Evolutionary conservation across 2,113 vertebrate genomes (phyloP), one percentile per base, ranked within the genome.

Genomic region (Collichthys lucidus): DNA sequence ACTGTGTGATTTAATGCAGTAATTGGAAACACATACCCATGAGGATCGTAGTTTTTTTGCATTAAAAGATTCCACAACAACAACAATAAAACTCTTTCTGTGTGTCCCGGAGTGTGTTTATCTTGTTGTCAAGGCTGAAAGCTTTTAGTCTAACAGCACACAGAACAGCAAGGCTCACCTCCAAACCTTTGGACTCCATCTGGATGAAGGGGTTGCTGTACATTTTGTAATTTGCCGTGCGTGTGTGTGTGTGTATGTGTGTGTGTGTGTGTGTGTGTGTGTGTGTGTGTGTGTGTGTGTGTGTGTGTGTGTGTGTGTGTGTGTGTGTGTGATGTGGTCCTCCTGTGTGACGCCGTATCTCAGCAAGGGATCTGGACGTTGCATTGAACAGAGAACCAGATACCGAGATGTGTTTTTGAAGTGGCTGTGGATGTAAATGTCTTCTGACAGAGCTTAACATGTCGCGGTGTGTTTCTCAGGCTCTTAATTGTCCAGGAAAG

Each of bases 1-100:
- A 42, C 31, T 63, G 67, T 44, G 14, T 60, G 61, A 73, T 63
- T 82, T 72, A 50, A 74, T 66, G 59, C 63, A 70, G 42, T 84
- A 78, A 77, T 76, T 77, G 4, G 26, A 86, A 90, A 74, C 61
- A 74, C 61, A 79, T 31, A 77, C 82, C 62, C 59, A 66, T 26
- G 11, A 59, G 62, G 22, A 76, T 44, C 29, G 6, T 20, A 60
- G 40, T 60, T 74, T 60, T 74, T 26, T 62, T 66, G 19, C 31
- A 66, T 31, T 44, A 2, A 31, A 46, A 3, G 35, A 4, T 2
- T 15, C 14, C 2, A 42, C 31, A 35, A 40, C 29, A 52, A 50
- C 73, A 80, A 31, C 4, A 31, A 31, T 66, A 53, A 40, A 40
- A 40, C 1, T 8, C 35, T 17, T 3, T 40, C 24, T 53, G 19